Conservation (phyloP, 2,113 vertebrate genomes). For the Sminthopsis crassicaudata region DNA sequence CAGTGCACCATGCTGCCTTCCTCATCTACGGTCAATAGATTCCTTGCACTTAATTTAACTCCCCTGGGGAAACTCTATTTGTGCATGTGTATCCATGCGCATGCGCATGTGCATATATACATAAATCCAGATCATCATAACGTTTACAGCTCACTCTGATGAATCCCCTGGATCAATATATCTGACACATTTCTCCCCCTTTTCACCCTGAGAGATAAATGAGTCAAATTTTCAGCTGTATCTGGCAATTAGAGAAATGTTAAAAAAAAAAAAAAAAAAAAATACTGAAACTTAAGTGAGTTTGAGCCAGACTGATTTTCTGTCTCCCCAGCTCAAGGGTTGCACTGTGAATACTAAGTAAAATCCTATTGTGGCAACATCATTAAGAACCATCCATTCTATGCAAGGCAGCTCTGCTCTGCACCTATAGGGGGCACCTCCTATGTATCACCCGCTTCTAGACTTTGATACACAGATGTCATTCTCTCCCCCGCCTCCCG, state of each 20-base stretch:
- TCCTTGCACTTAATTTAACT: not conserved
- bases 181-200: not conserved
- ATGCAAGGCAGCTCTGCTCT: not conserved
- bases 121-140: not conserved
- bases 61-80: not conserved
- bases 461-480: not conserved
- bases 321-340: not conserved
- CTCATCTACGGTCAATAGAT: not conserved
- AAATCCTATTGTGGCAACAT: not conserved
- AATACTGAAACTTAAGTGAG: accelerated
- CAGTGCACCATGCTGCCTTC: not conserved
- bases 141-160: not conserved
- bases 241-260: conserved; percentile 5
- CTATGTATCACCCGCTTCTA: not conserved
- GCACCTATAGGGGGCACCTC: not conserved
- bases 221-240: conserved; percentile 2
- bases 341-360: not conserved
- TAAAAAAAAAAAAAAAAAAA: not conserved
- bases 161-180: not conserved
- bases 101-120: not conserved
- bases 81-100: not conserved
- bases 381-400: not conserved
- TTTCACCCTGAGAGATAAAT: not conserved
- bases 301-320: not conserved
- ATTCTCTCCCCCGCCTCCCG: not conserved